Evolutionary conservation across 2,888 invertebrate genomes (phyloP), one percentile per base, ranked within the genome.

Genomic region (Agrochola litura): DNA sequence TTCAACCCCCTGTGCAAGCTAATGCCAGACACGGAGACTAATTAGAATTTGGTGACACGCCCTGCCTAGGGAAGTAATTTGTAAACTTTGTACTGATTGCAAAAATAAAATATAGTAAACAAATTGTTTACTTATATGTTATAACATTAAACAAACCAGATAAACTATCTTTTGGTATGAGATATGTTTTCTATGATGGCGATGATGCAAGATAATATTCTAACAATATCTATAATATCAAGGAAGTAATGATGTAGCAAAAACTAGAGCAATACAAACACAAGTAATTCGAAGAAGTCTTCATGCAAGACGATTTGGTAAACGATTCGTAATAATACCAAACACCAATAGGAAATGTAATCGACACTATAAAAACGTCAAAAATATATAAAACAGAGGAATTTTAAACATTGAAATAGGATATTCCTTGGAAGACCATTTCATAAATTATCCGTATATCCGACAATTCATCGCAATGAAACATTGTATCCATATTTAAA

Each of bases 41-140:
- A 96, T 96, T 96, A 96, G 93, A 96, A 96, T 95, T 94, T 94
- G 94, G 94, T 94, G 95, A 95, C 96, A 96, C 95, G 95, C 93
- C 94, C 92, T 81, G 86, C 89, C 81, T 73, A 84, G 87, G 90
- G 86, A 91, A 91, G 88, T 91, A 90, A 95, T 93, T 95, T 94
- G 83, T 84, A 73, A 92, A 93, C 89, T 93, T 91, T 89, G 93
- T 94, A 96, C 91, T 49, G 94, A 90, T 86, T 85, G 91, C 93
- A 73, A 43, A 75, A 74, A 67, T 6, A 41, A 52, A 61, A 54
- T 37, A 3, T 22, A 43, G 4, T 1, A 65, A 41, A n/a, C n/a
- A n/a, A n/a, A n/a, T n/a, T n/a, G n/a, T n/a, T n/a, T n/a, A n/a
- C n/a, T n/a, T n/a, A n/a, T n/a, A n/a, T n/a, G n/a, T 64, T 16